Evolutionary conservation across 30 jellyfish, hydroid and myxozoan genomes (phyloP), one percentile per base, ranked within the genome.

Genomic region (Pseudorhiza aurosa): DNA sequence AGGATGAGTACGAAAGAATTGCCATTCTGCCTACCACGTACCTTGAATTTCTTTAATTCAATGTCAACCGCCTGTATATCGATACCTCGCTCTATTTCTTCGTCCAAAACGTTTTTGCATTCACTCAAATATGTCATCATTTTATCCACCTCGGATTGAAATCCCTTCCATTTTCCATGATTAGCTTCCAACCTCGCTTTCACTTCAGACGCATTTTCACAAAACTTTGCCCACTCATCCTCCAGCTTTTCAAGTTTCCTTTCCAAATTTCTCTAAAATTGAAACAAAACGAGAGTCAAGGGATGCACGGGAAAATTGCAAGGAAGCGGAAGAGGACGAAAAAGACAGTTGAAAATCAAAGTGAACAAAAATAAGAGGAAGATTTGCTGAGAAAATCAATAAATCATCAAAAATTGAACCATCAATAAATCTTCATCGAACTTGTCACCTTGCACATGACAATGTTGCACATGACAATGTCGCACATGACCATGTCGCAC

Each of bases 171-270:
- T 56, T 56, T 60, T 31, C 46, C 37, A 4, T 57, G 45, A 45
- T 77, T 42, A 4, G 57, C 92, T 25, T 88, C 95, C 0, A 88
- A 22, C 21, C 33, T 35, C 4, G 82, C 27, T 39, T 84, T 84
- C 68, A 64, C 77, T 19, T 31, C 28, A 3, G 88, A 58, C 27
- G 86, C 95, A 10, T 39, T 21, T 47, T 72, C 83, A 53, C 95
- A 84, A 50, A 70, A 84, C 10, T 57, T 78, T 40, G 95, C 95
- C 95, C 95, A 84, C 1, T 72, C 95, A 26, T 72, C 26, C 58
- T 84, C 95, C 6, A 72, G 67, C 22, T 45, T 56, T n/a, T 64
- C 95, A 5, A 84, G 95, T 49, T 51, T 71, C 43, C 15, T 22
- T 55, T 84, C 88, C 49, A 84, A 43, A 8, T 28, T 14, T 9